Percentiles rank a stretch among this genome's conserved stretches.
phyloP scores from a whole-genome alignment of 2,888 invertebrate genomes.

The Lycaena phlaeas region DNA sequence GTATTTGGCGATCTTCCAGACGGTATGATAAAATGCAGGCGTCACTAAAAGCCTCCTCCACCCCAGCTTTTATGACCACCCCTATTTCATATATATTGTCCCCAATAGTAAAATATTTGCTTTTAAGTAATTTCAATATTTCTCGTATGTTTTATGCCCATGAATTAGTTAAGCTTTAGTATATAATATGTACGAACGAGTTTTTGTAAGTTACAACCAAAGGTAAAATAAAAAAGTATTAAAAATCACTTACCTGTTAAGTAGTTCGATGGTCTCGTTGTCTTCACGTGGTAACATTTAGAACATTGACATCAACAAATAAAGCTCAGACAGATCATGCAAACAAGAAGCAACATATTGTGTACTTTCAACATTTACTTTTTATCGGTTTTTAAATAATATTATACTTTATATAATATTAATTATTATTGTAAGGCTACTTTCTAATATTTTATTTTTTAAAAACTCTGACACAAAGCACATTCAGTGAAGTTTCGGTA shows the following conservation, averaged over 20 bases:
- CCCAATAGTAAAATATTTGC: no score
- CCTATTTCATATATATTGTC: neutral
- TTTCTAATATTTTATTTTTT: no score
- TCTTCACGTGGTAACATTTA: constrained; percentile 4
- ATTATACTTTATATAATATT: no score
- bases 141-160: no score
- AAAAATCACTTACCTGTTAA: constrained; percentile 15
- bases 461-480: constrained; percentile 5
- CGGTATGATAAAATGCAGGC: constrained; percentile 62
- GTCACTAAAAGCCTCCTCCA: constrained; percentile 58
- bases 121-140: no score
- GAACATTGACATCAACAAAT: constrained; percentile 10
- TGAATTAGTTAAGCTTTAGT: no score
- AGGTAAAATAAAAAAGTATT: neutral
- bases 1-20: constrained; percentile 47
- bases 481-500: neutral
- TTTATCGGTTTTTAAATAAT: no score
- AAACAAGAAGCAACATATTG: constrained; percentile 25
- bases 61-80: neutral
- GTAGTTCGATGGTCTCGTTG: neutral
- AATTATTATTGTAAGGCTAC: no score
- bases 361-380: constrained; percentile 12
- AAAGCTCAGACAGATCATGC: constrained; percentile 28
- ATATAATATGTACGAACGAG: no score
- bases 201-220: neutral